Base-by-base conservation (phyloP, 2,888 invertebrate genomes). In the Gymnocheta viridis region DNA sequence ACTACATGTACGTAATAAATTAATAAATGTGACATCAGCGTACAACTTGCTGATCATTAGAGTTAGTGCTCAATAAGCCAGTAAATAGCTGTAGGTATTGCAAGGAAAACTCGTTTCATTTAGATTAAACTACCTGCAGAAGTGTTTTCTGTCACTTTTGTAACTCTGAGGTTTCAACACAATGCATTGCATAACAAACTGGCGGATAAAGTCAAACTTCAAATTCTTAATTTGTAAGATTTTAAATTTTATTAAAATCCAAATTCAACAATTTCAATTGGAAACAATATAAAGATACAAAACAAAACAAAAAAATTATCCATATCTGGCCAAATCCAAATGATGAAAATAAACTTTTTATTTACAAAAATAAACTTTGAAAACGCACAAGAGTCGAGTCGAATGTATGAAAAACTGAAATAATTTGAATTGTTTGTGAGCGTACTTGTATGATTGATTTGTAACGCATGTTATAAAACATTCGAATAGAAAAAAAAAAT, bases 401-500 rank as follows among this genome's bases (percentile, higher is more conserved):
- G 17, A n/a, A 22, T 44, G n/a, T 35, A 58, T 51, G 35, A 74
- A 74, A 41, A 64, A 29, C 38, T 76, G 24, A 67, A 77, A 80
- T 73, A 73, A 84, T 19, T 78, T 78, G 81, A 81, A 73, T 84
- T 81, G 77, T 82, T 62, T 78, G 77, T 69, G 82, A 84, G 77
- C 84, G 69, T 64, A 69, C 62, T 62, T 44, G 27, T 62, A 9
- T 84, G 84, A 84, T 84, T 84, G 84, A 84, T 84, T 84, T 84
- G 84, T 78, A 84, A 84, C 81, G 84, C 84, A 84, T 84, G 84
- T 84, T 84, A 84, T 73, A 81, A 77, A 81, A 81, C 69, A 67
- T 67, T 72, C 62, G 78, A 58, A 67, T 24, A 49, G 56, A 44
- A 38, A 44, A 2, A 41, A 41, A 58, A 49, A 76, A 66, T 41